Percentiles rank a stretch among this genome's conserved stretches.
Conservation (phyloP, 2,888 invertebrate species). For the Coremacera marginata region DNA sequence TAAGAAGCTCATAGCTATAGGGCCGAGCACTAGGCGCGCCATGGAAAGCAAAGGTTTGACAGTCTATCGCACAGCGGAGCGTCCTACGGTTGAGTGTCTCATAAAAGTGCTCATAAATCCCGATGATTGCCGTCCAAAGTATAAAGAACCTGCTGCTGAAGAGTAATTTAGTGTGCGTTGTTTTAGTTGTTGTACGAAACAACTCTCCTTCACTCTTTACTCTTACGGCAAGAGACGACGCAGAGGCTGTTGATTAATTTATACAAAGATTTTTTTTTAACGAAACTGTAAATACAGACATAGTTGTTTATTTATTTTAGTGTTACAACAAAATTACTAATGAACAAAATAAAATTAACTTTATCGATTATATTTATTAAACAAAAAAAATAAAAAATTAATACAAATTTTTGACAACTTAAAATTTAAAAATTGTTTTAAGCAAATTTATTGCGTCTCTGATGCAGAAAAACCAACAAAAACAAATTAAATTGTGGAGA, state of each 20-base stretch:
- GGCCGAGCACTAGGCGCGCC: slow-evolving; percentile 73
- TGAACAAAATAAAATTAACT: too few species aligned
- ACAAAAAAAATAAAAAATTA: too few species aligned
- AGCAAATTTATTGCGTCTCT: too few species aligned
- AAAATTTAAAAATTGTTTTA: too few species aligned
- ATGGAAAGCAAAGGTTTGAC: slow-evolving; percentile 68
- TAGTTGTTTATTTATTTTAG: slow-evolving; percentile 5
- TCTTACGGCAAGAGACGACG: not conserved
- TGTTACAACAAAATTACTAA: not conserved
- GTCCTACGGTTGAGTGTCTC: slow-evolving; percentile 72
- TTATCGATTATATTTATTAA: too few species aligned
- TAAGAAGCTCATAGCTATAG: slow-evolving; percentile 72
- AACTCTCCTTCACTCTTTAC: not conserved
- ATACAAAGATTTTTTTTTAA: too few species aligned
- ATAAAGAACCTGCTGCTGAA: not conserved
- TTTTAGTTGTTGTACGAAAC: not conserved
- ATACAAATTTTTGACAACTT: too few species aligned
- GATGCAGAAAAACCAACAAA: too few species aligned
- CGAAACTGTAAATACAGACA: not conserved
- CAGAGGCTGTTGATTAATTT: not conserved
- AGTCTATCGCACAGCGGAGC: slow-evolving; percentile 70
- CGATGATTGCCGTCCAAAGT: slow-evolving; percentile 55
- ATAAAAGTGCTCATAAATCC: slow-evolving; percentile 69
- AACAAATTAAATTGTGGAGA: too few species aligned
- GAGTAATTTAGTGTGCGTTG: slow-evolving; percentile 4